Percentiles rank a stretch among this genome's conserved stretches.
These are phyloP conservation scores for Vicugna pacos DNA, from an alignment of 2,113 vertebrate genomes.

Conservation along the genomic window DNA sequence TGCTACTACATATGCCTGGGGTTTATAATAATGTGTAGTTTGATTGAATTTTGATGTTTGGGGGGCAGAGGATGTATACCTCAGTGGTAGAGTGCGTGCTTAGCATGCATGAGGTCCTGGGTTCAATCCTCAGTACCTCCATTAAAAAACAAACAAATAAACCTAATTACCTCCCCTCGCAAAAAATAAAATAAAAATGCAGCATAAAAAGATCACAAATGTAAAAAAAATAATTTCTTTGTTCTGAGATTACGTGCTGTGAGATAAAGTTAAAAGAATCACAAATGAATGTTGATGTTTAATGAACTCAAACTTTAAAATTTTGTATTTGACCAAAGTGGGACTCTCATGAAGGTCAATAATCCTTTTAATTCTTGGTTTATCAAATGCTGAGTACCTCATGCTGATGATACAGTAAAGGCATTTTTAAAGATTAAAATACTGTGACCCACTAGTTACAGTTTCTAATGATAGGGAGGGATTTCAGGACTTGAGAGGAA, in stretches of 20 bases:
- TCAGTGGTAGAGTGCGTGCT: too few species aligned
- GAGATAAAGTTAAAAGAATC: constrained; percentile 14
- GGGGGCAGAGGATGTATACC: too few species aligned
- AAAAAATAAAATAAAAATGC: too few species aligned
- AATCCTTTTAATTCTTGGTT: not conserved
- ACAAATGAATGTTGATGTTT: not conserved
- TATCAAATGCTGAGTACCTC: not conserved
- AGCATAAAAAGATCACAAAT: too few species aligned
- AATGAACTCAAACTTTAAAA: constrained; percentile 41
- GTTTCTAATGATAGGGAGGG: not conserved
- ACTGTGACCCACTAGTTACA: not conserved
- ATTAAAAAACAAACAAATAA: too few species aligned
- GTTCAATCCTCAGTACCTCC: too few species aligned
- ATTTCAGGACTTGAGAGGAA: not conserved
- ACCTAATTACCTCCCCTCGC: too few species aligned
- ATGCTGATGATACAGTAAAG: constrained; percentile 10
- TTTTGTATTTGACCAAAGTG: constrained; percentile 13
- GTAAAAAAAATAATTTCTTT: too few species aligned
- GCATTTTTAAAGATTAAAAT: constrained; percentile 47
- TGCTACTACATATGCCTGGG: not conserved
- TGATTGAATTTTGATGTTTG: constrained; percentile 5
- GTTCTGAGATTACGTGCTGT: not conserved
- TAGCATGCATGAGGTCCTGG: too few species aligned
- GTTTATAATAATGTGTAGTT: not conserved
- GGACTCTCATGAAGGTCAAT: not conserved